Conservation (phyloP, 2,113 vertebrate species). For the Eudyptes chrysolophus region DNA sequence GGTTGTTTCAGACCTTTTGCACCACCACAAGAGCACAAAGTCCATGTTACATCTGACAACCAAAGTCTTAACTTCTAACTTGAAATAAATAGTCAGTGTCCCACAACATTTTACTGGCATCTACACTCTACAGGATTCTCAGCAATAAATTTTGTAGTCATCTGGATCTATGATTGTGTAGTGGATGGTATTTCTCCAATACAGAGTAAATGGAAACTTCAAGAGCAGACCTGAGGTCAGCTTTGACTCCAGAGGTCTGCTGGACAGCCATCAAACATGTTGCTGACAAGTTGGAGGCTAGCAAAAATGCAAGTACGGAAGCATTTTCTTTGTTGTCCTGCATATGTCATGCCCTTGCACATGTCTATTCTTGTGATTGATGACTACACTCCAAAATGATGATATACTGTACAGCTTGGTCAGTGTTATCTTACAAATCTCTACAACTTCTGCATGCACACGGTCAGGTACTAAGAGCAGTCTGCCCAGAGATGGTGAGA, state of each 20-base stretch:
- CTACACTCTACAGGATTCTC: neutral
- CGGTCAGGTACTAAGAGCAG: neutral
- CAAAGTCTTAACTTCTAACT: neutral
- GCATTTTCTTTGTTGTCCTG: neutral
- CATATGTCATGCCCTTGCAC: neutral
- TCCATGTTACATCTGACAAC: neutral
- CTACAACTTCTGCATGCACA: neutral
- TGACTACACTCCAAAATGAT: neutral
- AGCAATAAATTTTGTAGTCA: neutral
- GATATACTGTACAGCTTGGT: neutral
- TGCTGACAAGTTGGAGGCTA: neutral
- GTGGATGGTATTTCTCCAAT: neutral
- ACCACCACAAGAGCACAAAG: neutral
- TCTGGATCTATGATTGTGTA: neutral
- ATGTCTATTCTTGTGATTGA: neutral
- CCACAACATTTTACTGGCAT: neutral
- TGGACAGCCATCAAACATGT: neutral
- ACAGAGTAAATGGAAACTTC: neutral
- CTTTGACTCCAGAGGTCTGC: neutral
- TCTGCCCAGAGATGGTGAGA: neutral
- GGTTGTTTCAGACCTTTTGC: neutral
- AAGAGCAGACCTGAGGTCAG: neutral
- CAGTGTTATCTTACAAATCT: neutral
- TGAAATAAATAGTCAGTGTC: neutral
- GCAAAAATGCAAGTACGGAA: neutral